Evolutionary conservation across 2,113 vertebrate genomes (phyloP).

Genomic region (Myiagra hebetior): DNA sequence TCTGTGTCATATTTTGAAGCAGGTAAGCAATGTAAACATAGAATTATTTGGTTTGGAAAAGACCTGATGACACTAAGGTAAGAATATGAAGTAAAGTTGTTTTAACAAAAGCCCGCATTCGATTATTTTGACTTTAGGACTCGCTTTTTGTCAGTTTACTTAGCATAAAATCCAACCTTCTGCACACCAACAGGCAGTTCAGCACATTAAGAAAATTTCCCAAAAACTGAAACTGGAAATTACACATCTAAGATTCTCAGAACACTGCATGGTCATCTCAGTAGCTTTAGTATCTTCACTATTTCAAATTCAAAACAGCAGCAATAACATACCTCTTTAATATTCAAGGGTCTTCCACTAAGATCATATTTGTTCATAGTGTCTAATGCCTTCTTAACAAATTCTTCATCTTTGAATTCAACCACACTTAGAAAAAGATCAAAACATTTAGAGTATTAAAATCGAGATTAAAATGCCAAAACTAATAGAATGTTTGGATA

Average conservation of each 20-base stretch:
- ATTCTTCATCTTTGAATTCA: conserved; percentile 98
- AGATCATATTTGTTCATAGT: conserved; percentile 97
- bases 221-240: not conserved
- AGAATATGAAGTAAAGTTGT: not conserved
- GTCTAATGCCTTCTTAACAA: conserved; percentile 95
- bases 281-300: not conserved
- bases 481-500: not conserved
- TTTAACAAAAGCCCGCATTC: not conserved
- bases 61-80: not conserved
- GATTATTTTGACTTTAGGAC: not conserved
- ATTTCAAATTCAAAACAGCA: not conserved
- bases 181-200: not conserved
- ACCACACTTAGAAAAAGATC: conserved; percentile 84
- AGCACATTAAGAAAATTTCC: not conserved
- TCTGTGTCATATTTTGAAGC: not conserved
- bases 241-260: not conserved
- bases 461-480: not conserved
- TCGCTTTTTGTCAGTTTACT: not conserved
- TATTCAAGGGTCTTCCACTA: conserved; percentile 93
- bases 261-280: not conserved
- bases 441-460: conserved; percentile 56
- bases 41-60: not conserved
- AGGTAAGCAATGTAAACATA: not conserved
- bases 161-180: not conserved
- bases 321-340: conserved; percentile 87